Conservation (phyloP, 2,797 vertebrate genomes). For the Geotrypetes seraphini region DNA sequence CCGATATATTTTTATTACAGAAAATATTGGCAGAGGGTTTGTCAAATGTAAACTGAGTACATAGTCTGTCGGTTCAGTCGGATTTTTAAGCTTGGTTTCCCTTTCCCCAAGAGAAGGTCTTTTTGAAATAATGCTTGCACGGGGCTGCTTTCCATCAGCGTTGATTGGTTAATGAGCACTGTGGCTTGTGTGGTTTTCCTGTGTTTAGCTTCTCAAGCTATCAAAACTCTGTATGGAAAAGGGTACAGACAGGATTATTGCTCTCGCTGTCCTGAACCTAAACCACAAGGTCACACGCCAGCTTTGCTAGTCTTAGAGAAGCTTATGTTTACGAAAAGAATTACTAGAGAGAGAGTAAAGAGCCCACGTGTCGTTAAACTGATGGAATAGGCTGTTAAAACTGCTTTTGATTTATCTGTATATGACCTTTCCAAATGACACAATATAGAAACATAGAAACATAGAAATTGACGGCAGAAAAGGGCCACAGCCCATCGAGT, state of each 20-base stretch:
- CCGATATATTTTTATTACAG: constrained; percentile 17
- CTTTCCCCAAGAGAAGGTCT: neutral
- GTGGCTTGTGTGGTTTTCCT: constrained; percentile 33
- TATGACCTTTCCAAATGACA: too few relatives aligned
- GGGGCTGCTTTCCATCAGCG: constrained; percentile 21
- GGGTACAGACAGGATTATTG: constrained; percentile 21
- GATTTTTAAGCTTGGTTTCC: constrained; percentile 11
- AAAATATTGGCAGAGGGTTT: constrained; percentile 17
- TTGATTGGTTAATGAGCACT: constrained; percentile 32
- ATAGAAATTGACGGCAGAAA: too few relatives aligned
- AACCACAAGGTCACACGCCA: constrained; percentile 10
- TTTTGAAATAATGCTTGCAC: constrained; percentile 2
- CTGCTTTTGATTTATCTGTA: too few relatives aligned
- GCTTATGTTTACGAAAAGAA: neutral
- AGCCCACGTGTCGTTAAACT: too few relatives aligned
- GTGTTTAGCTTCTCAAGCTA: constrained; percentile 26
- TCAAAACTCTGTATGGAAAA: constrained; percentile 15
- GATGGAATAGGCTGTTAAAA: too few relatives aligned
- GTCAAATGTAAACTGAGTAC: constrained; percentile 21
- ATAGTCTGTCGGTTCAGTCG: constrained; percentile 7
- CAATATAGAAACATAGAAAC: too few relatives aligned
- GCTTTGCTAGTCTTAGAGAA: constrained; percentile 2
- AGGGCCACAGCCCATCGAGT: too few relatives aligned
- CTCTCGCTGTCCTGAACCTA: constrained; percentile 1
- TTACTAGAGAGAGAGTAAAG: neutral